Base-by-base conservation (phyloP, 2,888 invertebrate genomes). In the Lycaena phlaeas region DNA sequence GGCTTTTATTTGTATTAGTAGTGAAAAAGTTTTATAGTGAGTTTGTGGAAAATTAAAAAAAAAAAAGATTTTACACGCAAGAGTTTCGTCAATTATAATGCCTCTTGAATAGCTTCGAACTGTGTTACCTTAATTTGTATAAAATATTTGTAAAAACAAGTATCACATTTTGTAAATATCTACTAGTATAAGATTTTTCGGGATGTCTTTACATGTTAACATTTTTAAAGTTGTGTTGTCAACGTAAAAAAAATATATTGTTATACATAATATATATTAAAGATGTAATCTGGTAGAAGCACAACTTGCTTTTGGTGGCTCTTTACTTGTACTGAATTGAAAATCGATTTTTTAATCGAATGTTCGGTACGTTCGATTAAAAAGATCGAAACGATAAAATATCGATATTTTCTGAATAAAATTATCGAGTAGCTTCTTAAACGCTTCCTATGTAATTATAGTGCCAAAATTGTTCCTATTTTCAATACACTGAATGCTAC, bases 401-500 rank as follows among this genome's bases (percentile, higher is more conserved):
- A n/a, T n/a, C n/a, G n/a, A n/a, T n/a, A n/a, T n/a, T n/a, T n/a
- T n/a, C n/a, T n/a, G n/a, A n/a, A 22, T 22, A 3, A 7, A 22
- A 22, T 5, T 22, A 22, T 22, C 22, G 22, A 22, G 5, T 34
- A 12, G 17, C 6, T 18, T 2, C 7, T 29, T 29, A 12, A 31
- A 34, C 9, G 34, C 34, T 34, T 34, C 34, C 34, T 34, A 14
- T 7, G 14, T 29, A 34, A 34, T 34, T 12, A 34, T 34, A 34
- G 34, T 34, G 34, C 34, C 34, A 34, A 34, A 34, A 12, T 9
- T 34, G 34, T 34, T 34, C 34, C 34, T 34, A 34, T 34, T 6
- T 12, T 29, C 11, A 18, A 22, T 22, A 22, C 22, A 34, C 34
- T 34, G 18, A 34, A 34, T 15, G 9, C 14, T 30, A 15, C 30